Percentiles rank a stretch among this genome's conserved stretches.
Conservation (phyloP, 2,113 vertebrate genomes). For the Podarcis muralis region DNA sequence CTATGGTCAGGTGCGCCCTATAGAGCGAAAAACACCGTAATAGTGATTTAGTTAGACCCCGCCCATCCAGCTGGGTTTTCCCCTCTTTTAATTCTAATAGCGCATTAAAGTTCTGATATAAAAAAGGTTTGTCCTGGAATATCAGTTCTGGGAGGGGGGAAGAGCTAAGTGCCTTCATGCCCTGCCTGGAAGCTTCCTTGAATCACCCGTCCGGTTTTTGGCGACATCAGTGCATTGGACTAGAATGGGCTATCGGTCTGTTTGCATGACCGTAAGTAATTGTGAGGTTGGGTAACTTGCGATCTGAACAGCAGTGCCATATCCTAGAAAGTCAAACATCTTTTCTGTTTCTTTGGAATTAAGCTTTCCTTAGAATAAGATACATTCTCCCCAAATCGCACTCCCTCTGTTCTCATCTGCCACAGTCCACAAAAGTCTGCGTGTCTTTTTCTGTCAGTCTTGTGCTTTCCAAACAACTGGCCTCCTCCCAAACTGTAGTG, state of each 20-base stretch:
- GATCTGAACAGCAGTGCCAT: neutral
- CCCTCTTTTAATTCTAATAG: too few relatives aligned
- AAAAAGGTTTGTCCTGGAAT: neutral
- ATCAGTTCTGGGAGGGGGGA: neutral
- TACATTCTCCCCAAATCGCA: neutral
- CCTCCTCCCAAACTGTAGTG: too few relatives aligned
- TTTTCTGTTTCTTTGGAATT: neutral
- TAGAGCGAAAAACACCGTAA: too few relatives aligned
- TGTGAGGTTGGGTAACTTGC: neutral
- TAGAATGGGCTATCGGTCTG: neutral
- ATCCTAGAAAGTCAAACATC: neutral
- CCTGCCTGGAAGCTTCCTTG: neutral
- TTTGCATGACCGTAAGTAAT: neutral
- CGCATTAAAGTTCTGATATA: too few relatives aligned
- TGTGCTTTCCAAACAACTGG: neutral
- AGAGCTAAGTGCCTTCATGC: neutral
- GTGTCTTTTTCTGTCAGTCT: neutral
- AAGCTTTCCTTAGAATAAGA: slow-evolving; percentile 7
- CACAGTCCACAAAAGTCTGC: neutral
- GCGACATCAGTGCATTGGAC: neutral
- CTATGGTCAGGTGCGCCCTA: too few relatives aligned
- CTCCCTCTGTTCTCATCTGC: neutral
- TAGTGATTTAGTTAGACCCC: too few relatives aligned
- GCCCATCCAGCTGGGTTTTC: too few relatives aligned
- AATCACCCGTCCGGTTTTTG: neutral